Base-by-base conservation (phyloP, 2,797 vertebrate species). In the Hyperoplus immaculatus region DNA sequence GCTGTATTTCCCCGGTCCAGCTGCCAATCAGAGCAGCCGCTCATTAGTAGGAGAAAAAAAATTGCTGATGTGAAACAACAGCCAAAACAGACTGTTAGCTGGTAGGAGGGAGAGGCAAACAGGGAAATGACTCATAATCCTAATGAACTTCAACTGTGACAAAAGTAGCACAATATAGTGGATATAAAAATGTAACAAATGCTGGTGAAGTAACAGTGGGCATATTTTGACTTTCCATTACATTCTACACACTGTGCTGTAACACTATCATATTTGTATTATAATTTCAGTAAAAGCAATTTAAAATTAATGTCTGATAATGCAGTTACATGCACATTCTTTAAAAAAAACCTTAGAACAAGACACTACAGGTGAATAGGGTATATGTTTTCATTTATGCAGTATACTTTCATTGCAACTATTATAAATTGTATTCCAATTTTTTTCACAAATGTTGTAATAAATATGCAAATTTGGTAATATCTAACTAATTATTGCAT, bases 1-100 rank as follows among this genome's bases (percentile, higher is more conserved):
- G 66, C 53, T 36, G 57, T 7, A 15, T 29, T 29, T 62, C 57
- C 72, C 18, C 0, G 15, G 75, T 75, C 63, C 71, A 47, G 51
- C 66, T 75, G 78, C 78, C 75, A 72, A 65, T 85, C 75, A 81
- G 68, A 69, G 72, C 58, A 49, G 72, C 83, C 72, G 67, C 75
- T 80, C 78, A 67, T 84, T 77, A 88, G 50, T 62, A 77, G 59
- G 29, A 29, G 29, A 29, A 29, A 29, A 29, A 54, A 76, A 60
- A 76, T 47, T 15, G 62, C 70, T 75, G 69, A 70, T 80, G 74
- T 74, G 66, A 70, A 51, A 53, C 39, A 2, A 77, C 66, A 80
- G 29, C 50, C 21, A 50, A 66, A 67, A 43, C 63, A 76, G 59
- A 55, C 47, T 38, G 62, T 42, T 71, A 41, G 36, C 47, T 54